A percentile compares a stretch with the other conserved stretches of the same genome.
Conservation (phyloP, 2,113 vertebrate species). For the Xerus inauris region DNA sequence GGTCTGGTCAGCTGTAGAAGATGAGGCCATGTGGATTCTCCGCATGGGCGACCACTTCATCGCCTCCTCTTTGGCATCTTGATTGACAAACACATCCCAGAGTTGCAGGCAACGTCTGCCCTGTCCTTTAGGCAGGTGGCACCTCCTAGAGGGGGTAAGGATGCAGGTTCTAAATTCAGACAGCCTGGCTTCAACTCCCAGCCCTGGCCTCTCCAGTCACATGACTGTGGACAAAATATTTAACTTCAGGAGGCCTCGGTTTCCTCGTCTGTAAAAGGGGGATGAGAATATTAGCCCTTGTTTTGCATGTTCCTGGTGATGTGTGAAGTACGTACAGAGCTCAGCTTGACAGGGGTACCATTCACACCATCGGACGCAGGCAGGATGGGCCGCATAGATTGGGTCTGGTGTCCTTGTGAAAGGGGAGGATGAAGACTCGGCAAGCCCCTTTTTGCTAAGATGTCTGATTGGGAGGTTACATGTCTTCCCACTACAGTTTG, state of each 20-base stretch:
- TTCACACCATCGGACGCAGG: rapidly evolving
- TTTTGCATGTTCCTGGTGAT: neutral
- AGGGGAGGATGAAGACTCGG: no score
- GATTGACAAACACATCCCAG: neutral
- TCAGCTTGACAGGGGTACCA: rapidly evolving
- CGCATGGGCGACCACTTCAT: neutral
- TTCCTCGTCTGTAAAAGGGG: neutral
- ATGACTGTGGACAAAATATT: no score
- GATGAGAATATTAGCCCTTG: neutral
- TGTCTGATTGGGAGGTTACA: neutral
- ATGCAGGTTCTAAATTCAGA: neutral
- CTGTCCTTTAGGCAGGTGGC: neutral
- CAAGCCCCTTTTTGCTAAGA: neutral
- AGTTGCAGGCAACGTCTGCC: rapidly evolving
- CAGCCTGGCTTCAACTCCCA: neutral
- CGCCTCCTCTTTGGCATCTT: no score
- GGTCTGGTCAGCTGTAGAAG: rapidly evolving
- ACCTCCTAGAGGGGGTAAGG: neutral
- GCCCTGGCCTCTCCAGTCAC: neutral
- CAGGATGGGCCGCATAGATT: neutral
- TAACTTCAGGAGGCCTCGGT: neutral
- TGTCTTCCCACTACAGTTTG: neutral
- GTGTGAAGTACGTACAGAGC: neutral
- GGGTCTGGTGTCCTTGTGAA: neutral
- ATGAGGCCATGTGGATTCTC: neutral